Percentiles rank a stretch among this genome's conserved stretches.
Conservation (phyloP, 2,888 invertebrate genomes). For the Drosophila acutilabella region DNA sequence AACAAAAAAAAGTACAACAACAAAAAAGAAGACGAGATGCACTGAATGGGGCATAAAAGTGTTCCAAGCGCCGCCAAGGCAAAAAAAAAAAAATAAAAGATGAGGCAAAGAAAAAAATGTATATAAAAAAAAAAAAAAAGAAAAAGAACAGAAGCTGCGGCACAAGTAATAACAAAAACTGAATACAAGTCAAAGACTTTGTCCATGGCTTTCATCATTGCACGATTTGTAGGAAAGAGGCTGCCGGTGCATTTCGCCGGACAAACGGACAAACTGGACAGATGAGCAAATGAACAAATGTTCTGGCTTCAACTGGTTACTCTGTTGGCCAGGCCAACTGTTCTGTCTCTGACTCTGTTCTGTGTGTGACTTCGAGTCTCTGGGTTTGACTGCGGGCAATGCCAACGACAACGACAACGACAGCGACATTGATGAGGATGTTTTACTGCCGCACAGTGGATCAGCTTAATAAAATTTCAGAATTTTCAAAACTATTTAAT, state of each 20-base stretch:
- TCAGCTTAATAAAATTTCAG: constrained; percentile 5
- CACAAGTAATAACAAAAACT: constrained; percentile 68
- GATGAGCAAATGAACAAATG: constrained; percentile 37
- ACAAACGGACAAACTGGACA: constrained; percentile 36
- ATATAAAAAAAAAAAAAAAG: constrained; percentile 34
- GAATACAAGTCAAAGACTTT: constrained; percentile 81
- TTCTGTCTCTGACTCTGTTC: constrained; percentile 32
- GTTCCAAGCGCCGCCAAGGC: constrained; percentile 66
- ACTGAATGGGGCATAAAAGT: constrained; percentile 79
- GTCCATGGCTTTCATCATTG: constrained; percentile 80
- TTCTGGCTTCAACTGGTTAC: constrained; percentile 26
- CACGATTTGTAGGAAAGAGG: constrained; percentile 70
- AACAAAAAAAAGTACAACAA: constrained; percentile 33
- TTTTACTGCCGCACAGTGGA: constrained; percentile 66
- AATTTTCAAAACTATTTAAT: not conserved
- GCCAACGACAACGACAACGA: constrained; percentile 53
- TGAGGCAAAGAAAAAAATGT: constrained; percentile 31
- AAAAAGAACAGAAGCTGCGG: constrained; percentile 60
- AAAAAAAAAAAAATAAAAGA: constrained; percentile 27
- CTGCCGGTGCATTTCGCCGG: constrained; percentile 47
- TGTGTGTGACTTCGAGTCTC: constrained; percentile 36
- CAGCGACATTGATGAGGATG: constrained; percentile 77
- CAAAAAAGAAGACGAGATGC: constrained; percentile 58
- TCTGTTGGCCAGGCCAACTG: constrained; percentile 16
- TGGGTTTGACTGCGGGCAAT: constrained; percentile 45